Base-by-base conservation (phyloP, 2,888 invertebrate genomes). In the Caenorhabditis sp. region DNA sequence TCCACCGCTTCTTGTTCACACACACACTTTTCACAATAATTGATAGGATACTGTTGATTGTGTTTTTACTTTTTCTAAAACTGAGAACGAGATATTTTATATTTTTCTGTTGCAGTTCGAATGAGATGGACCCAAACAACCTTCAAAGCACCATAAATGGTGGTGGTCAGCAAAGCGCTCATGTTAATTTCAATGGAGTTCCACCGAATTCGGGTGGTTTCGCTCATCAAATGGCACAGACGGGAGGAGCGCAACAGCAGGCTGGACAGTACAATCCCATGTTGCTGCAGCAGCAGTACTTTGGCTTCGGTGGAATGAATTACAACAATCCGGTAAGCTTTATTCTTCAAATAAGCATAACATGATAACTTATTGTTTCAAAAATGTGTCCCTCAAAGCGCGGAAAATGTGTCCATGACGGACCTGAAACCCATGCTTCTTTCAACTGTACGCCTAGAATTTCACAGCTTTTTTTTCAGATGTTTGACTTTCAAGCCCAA, bases 121-220 rank as follows among this genome's bases (percentile, higher is more conserved):
- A 69, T 74, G 80, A 74, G 66, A 80, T 83, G 83, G 75, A 83
- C 54, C 83, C 79, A n/a, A 83, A 83, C 64, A 80, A 83, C 16
- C 31, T 75, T 12, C 75, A 83, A 54, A 79, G 80, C 61, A 56
- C 58, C 24, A 24, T 82, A 6, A 82, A 82, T 54, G 77, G 77
- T 2, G 54, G 56, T 41, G 47, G 47, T n/a, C 47, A 47, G 5
- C 47, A 47, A 14, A 38, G 12, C 12, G 10, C 8, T 2, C 38
- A 38, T 12, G 38, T 6, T 7, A 38, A 54, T 22, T 74, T 68
- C 56, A 80, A 80, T 19, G 63, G 69, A 16, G 38, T 82, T 2
- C 82, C 49, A 2, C n/a, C 38, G 7, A 82, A 79, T n/a, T 49
- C 54, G 16, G 54, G 79, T 26, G 54, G 59, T 16, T 82, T 82